phyloP scores from a whole-genome alignment of 1,140 invertebrate genomes.

The Drosophila obscura region DNA sequence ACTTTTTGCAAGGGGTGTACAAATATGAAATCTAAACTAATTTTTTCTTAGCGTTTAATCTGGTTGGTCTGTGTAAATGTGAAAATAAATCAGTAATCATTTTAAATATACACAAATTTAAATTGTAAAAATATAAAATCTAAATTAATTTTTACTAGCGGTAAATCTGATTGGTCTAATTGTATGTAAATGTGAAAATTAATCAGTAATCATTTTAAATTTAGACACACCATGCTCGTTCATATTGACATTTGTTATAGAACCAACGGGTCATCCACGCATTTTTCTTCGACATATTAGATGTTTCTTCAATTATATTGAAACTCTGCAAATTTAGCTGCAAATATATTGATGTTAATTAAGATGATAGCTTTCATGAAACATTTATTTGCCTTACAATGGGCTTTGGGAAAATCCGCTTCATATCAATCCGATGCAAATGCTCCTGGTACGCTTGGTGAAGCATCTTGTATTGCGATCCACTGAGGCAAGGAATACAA shows the following conservation, averaged over 20 bases:
- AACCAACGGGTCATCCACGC: slow-evolving; percentile 75
- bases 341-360: neutral
- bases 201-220: neutral
- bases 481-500: slow-evolving; percentile 91
- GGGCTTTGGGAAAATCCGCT: slow-evolving; percentile 91
- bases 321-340: slow-evolving; percentile 41
- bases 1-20: no score
- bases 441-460: slow-evolving; percentile 91
- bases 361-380: neutral
- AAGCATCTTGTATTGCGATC: slow-evolving; percentile 86
- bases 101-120: no score
- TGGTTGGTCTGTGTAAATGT: no score
- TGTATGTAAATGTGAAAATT: no score
- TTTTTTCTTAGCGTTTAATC: no score
- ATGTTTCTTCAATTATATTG: slow-evolving; percentile 50
- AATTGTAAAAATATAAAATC: no score
- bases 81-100: no score
- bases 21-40: no score
- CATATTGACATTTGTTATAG: slow-evolving; percentile 71
- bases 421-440: slow-evolving; percentile 90
- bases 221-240: slow-evolving; percentile 68
- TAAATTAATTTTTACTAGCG: no score
- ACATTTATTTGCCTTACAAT: slow-evolving; percentile 86
- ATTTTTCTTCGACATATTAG: slow-evolving; percentile 59
- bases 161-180: no score